Evolutionary conservation across 2,113 vertebrate species (phyloP), one percentile per base, ranked within the genome.

Genomic region (Australoheros scitulus): DNA sequence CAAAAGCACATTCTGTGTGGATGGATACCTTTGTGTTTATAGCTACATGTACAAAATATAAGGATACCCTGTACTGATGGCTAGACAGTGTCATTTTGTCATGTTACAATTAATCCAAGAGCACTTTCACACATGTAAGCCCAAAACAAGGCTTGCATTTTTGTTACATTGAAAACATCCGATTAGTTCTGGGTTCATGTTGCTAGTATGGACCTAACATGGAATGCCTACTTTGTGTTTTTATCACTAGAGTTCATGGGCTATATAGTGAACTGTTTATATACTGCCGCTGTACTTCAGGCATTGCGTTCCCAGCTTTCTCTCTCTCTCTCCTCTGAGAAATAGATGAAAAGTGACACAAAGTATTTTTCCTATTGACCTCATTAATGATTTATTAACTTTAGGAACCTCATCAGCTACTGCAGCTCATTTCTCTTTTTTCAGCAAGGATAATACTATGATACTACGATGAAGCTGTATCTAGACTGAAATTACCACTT

Each of bases 11-110:
- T 7, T n/a, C 57, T 77, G 85, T 72, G 84, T 82, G 84, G 79
- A 87, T 84, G 77, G 81, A 83, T 80, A 83, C 41, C 68, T 93
- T 87, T 91, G 81, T 85, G 82, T 81, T 83, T 59, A 55, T 22
- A 72, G 15, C 77, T 47, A 32, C 50, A 79, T 80, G 75, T 83
- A 63, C 79, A 79, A 82, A 82, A 78, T 43, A 61, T 15, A 26
- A 58, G 38, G 76, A 80, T 20, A 84, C 61, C 76, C 3, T 3
- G 38, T 22, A 29, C 22, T 50, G 59, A 88, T 70, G 83, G 56
- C 63, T 70, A 50, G 3, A 14, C 50, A 74, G 34, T 84, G 81
- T 79, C 47, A 70, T 41, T 77, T 56, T 57, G 36, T 36, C 32
- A 14, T 11, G 11, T 34, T 5, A 22, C 77, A 90, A 78, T 74